Base-by-base conservation (phyloP, 2,888 invertebrate species). In the Ophioninae sp. region DNA sequence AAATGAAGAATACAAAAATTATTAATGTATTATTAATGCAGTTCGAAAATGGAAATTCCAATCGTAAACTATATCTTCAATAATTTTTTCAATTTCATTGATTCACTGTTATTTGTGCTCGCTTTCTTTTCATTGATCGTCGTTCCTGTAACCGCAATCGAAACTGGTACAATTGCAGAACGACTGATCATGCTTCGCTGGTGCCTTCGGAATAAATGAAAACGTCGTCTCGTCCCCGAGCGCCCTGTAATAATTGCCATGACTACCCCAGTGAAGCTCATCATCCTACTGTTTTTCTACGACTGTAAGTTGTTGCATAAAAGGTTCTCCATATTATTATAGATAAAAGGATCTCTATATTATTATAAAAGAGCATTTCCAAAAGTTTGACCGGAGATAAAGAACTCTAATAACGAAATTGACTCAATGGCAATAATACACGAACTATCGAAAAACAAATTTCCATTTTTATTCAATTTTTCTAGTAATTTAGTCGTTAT, bases 261-360 rank as follows among this genome's bases (percentile, higher is more conserved):
- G 86, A 86, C 85, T 77, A 76, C 84, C 37, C 79, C 88, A 63
- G 56, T 87, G 71, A 85, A 76, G 69, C 86, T 90, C 67, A 87
- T 87, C 69, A 83, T 89, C 80, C 85, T 91, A 63, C 73, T 92
- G 72, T 73, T 90, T 30, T 86, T 90, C 64, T 88, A 85, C 41
- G 85, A 89, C 80, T 86, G 91, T 91, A 76, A 89, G 88, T 88
- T 75, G 17, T 51, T 2, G 74, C 30, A 1, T 58, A 20, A 39
- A 39, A 41, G 23, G 13, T 17, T 58, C 22, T 71, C 37, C 20
- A 3, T 9, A 13, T 41, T 39, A 67, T 20, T 51, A 51, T 3
- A 9, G 2, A 41, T 39, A 8, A 6, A 39, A n/a, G n/a, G n/a
- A n/a, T n/a, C n/a, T n/a, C n/a, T n/a, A n/a, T n/a, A n/a, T n/a